Conservation (phyloP, 2,113 vertebrate species). For the Acrocephalus kingi region DNA sequence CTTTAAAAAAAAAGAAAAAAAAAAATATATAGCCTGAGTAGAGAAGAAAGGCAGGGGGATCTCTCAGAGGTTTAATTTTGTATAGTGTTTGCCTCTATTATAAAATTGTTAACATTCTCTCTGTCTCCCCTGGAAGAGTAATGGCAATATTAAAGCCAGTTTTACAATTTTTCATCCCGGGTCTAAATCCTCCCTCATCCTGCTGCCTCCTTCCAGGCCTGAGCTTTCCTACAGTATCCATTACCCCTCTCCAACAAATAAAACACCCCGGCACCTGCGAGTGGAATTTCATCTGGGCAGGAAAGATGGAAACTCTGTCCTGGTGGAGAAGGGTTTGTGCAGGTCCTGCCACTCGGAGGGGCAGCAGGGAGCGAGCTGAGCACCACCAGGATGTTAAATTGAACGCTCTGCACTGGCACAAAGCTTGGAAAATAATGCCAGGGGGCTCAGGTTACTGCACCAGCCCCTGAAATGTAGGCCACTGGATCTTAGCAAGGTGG, state of each 20-base stretch:
- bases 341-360: background rate
- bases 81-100: background rate
- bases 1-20: background rate
- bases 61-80: background rate
- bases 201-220: background rate
- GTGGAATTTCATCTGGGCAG: constrained; percentile 49
- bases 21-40: background rate
- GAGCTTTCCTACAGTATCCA: background rate
- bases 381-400: background rate
- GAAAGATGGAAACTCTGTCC: constrained; percentile 23
- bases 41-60: background rate
- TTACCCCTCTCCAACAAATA: constrained; percentile 1
- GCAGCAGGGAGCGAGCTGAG: background rate
- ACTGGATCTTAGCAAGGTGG: background rate
- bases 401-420: background rate
- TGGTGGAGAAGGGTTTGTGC: background rate
- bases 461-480: background rate
- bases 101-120: background rate
- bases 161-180: constrained; percentile 38
- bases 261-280: constrained; percentile 12
- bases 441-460: constrained; percentile 24
- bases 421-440: constrained; percentile 8
- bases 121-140: background rate
- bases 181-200: constrained; percentile 39
- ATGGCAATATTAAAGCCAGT: constrained; percentile 1